Evolutionary conservation across 2,888 invertebrate genomes (phyloP), one percentile per base, ranked within the genome.

Genomic region (Ectemnius lituratus): DNA sequence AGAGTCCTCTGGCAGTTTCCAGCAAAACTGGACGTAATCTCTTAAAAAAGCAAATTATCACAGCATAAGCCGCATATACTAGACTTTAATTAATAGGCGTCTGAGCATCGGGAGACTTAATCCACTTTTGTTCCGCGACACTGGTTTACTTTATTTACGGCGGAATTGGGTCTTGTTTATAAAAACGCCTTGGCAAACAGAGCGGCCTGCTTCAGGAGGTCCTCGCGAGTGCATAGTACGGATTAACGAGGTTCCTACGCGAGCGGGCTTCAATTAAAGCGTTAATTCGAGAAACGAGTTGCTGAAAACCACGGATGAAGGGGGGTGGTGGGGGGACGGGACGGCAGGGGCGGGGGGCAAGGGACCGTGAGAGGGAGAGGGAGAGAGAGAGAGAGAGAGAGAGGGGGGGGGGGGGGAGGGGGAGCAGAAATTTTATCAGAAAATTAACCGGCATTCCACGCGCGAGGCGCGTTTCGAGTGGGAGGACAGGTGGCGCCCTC

Each of bases 371-470:
- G 23, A 23, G 23, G 2, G 20, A 37, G 23, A 52, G 28, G 16
- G 4, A 23, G 2, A 28, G 47, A 37, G 13, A 37, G 18, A 52
- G 23, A 11, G 28, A 47, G 18, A 63, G 18, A n/a, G 23, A 2
- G 23, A 23, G 23, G 2, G 20, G 20, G 23, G 45, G 28, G 16
- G 4, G 16, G 2, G 13, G 46, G 18, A 52, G 23, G 14, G 28
- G 37, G 18, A 63, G 18, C 61, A 57, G 58, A 68, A 76, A 76
- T 76, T 76, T 76, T 59, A 68, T 65, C 58, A 47, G 64, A 60
- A 76, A 76, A 76, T 76, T 76, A 76, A 76, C 59, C 62, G 62
- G 76, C 67, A 68, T 72, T 65, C 65, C 18, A 49, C 11, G 61
- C 20, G 20, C 45, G 59, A 58, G 61, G 67, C 56, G 61, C 37